phyloP scores from a whole-genome alignment of 2,797 vertebrate genomes.

The Furcifer pardalis region DNA sequence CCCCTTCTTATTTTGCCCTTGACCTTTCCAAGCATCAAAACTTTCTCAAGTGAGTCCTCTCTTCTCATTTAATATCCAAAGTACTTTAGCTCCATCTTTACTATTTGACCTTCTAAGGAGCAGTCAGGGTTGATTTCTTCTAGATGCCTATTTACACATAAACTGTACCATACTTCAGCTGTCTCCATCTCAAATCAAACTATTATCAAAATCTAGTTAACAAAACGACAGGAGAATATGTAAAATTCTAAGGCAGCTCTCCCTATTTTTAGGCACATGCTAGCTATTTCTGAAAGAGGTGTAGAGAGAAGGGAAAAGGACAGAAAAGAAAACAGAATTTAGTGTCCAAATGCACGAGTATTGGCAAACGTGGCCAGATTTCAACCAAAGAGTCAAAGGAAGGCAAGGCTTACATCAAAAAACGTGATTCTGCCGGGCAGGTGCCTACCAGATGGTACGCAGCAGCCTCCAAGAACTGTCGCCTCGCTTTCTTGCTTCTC shows the following conservation, averaged over 20 bases:
- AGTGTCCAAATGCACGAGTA: background rate
- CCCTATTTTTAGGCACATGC: background rate
- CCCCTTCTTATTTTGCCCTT: too few species aligned
- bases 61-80: too few species aligned
- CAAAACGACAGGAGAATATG: background rate
- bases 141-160: too few species aligned
- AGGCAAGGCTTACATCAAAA: constrained; percentile 70
- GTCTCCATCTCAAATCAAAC: too few species aligned
- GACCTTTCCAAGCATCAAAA: too few species aligned
- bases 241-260: too few species aligned
- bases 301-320: background rate
- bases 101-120: too few species aligned
- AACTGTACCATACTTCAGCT: too few species aligned
- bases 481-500: background rate
- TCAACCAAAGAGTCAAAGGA: background rate
- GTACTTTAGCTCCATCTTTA: too few species aligned
- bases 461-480: constrained; percentile 58
- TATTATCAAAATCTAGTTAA: background rate
- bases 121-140: too few species aligned
- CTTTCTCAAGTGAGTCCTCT: too few species aligned
- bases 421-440: constrained; percentile 74
- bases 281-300: background rate
- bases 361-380: background rate
- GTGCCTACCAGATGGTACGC: constrained; percentile 49
- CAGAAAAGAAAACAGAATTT: background rate